Conservation (phyloP, 2,888 invertebrate genomes). For the Gisinianus flammeolus region DNA sequence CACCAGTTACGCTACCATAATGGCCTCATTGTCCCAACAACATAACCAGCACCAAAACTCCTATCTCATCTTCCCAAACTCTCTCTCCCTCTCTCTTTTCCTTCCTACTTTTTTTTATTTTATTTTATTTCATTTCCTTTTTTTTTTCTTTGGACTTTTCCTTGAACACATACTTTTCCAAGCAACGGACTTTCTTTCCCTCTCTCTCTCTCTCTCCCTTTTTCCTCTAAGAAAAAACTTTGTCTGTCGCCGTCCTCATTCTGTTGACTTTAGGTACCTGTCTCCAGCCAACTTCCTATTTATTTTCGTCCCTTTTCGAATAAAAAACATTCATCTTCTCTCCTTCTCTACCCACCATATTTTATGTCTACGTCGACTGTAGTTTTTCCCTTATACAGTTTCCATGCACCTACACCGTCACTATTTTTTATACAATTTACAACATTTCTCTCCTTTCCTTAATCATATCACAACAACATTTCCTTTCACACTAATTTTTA, state of each 20-base stretch:
- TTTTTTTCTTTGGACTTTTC: neutral
- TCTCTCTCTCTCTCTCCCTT: neutral
- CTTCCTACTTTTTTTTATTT: neutral
- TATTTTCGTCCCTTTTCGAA: too few relatives aligned
- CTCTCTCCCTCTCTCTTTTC: neutral
- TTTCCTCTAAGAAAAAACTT: too few relatives aligned
- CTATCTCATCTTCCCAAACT: neutral
- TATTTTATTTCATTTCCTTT: neutral
- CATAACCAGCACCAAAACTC: neutral
- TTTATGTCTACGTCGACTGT: too few relatives aligned
- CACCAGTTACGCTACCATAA: conserved; percentile 28
- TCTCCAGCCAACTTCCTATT: too few relatives aligned
- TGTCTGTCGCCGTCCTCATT: too few relatives aligned
- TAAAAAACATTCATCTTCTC: neutral
- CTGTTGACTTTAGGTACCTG: too few relatives aligned
- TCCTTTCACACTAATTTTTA: too few relatives aligned
- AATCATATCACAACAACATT: neutral
- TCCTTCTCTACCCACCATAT: conserved; percentile 8
- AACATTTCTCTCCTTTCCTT: neutral
- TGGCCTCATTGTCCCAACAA: conserved; percentile 19
- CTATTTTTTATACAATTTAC: too few relatives aligned
- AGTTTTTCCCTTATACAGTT: too few relatives aligned
- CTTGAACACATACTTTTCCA: neutral
- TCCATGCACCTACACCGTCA: too few relatives aligned
- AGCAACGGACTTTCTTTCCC: neutral